Evolutionary conservation across 2,113 vertebrate species (phyloP), one percentile per base, ranked within the genome.

Genomic region (Chroicocephalus ridibundus): DNA sequence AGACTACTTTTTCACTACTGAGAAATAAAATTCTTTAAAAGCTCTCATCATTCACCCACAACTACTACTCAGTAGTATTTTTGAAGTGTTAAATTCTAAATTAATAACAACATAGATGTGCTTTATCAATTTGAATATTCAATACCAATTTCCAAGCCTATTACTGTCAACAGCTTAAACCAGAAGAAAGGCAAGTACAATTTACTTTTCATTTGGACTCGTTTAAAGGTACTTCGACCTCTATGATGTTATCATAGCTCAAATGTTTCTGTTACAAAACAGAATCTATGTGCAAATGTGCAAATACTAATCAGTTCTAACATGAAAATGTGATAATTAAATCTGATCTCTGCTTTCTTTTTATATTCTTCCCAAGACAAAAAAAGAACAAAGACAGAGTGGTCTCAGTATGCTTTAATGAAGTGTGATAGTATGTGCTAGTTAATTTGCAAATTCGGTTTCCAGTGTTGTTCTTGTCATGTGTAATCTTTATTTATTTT

Each of bases 241-340:
- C 49, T 57, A 19, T 26, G 26, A 61, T 88, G 22, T 65, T 90
- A 42, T 72, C 21, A 68, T 40, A 90, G 29, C 40, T 80, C 36
- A 70, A 86, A 69, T 21, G 19, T 70, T 92, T 90, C 71, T 86
- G 51, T 94, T 84, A 71, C 27, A 88, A 57, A 88, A 70, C 27
- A 74, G 36, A 87, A 79, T 58, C 40, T 38, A 27, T 78, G 31
- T 46, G 62, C 26, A 82, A 92, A 88, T 58, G 25, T 83, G n/a
- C 44, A 90, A 82, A 69, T 72, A 46, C 6, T 90, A 76, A 80
- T 86, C 46, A 80, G 25, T 65, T 90, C 20, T 49, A 94, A 80
- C 36, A 70, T 40, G 51, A 83, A 72, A 69, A 90, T 14, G 19
- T 42, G 58, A 74, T 86, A 97, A 94, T 92, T 94, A 80, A 93